Evolutionary conservation across 1,140 invertebrate species (phyloP).

Genomic region (Meloidogyne floridensis): DNA sequence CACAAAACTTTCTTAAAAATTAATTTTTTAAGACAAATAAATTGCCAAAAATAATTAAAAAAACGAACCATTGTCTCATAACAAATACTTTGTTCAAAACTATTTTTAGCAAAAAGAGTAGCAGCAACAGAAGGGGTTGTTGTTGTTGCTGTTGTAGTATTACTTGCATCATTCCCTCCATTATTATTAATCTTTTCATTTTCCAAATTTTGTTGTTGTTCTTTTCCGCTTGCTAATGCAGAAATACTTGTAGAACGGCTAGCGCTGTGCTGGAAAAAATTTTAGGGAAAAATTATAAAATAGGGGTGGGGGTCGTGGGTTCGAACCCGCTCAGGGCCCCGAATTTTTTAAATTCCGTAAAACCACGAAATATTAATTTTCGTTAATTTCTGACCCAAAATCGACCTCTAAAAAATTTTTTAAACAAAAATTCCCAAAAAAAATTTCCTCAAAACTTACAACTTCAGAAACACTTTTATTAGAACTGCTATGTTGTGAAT

Average conservation of each 20-base stretch:
- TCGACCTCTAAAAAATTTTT: too few species aligned
- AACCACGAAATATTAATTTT: neutral
- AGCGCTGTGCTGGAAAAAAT: neutral
- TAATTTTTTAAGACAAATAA: too few species aligned
- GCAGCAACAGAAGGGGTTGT: conserved; percentile 12
- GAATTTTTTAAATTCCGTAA: too few species aligned
- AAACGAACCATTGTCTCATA: conserved; percentile 28
- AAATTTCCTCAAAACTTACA: too few species aligned
- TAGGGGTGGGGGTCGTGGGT: too few species aligned
- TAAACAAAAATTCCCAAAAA: too few species aligned
- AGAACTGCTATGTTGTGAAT: conserved; percentile 16
- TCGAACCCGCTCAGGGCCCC: too few species aligned
- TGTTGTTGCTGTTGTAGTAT: too few species aligned
- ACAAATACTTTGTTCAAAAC: conserved; percentile 30
- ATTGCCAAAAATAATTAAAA: conserved; percentile 9
- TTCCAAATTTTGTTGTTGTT: conserved; percentile 2
- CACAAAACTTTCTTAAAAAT: too few species aligned
- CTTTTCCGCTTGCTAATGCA: neutral
- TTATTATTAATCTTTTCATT: neutral
- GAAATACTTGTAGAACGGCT: neutral
- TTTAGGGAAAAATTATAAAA: too few species aligned
- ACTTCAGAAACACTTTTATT: neutral
- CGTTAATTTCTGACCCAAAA: neutral
- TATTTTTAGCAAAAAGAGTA: conserved; percentile 31
- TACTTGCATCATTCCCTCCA: neutral